Percentiles rank a stretch among this genome's conserved stretches.
Conservation (phyloP, 2,888 invertebrate genomes). For the Sarcophaga caerulescens region DNA sequence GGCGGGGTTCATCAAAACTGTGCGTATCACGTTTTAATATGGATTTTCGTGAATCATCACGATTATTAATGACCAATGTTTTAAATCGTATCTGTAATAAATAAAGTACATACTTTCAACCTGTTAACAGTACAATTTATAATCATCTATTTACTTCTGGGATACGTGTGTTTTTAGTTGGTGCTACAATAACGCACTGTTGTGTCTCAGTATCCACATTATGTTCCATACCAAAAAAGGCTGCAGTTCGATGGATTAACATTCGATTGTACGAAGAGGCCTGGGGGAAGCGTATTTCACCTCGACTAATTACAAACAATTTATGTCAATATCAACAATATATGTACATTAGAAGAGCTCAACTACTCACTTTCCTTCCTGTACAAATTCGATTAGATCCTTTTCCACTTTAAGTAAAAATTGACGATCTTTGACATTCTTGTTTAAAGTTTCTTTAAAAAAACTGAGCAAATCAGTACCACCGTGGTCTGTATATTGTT, state of each 20-base stretch:
- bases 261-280: conserved; percentile 98
- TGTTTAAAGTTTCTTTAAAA: conserved; percentile 94
- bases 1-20: conserved; percentile 88
- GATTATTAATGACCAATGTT: conserved; percentile 86
- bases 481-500: conserved; percentile 87
- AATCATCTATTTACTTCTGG: conserved; percentile 77
- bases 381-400: conserved; percentile 91
- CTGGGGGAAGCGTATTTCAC: conserved; percentile 92
- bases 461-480: conserved; percentile 93
- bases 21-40: conserved; percentile 92
- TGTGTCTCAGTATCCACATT: conserved; percentile 92
- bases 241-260: conserved; percentile 96
- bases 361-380: conserved; percentile 84
- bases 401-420: conserved; percentile 93
- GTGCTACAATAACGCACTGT: conserved; percentile 91
- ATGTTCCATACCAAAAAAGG: conserved; percentile 96
- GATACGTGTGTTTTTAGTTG: conserved; percentile 83
- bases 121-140: not conserved
- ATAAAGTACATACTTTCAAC: not conserved
- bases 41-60: conserved; percentile 87
- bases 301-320: conserved; percentile 83
- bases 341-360: not conserved
- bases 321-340: not conserved
- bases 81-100: conserved; percentile 84
- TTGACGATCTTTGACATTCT: conserved; percentile 92